phyloP scores from a whole-genome alignment of 2,888 invertebrate species.

The Penaeus monodon region DNA sequence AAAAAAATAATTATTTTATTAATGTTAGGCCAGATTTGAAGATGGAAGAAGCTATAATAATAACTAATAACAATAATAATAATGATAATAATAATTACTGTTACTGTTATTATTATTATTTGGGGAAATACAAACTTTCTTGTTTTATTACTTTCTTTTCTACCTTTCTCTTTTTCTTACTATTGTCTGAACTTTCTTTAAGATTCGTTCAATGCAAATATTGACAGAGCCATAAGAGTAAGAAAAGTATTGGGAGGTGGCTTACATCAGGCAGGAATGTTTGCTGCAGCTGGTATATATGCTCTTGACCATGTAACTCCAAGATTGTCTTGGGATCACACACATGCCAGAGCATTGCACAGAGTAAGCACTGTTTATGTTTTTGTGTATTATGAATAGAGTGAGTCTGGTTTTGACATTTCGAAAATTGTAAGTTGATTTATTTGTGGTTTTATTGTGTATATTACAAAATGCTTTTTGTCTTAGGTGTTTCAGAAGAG shows the following conservation, averaged over 20 bases:
- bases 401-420: not conserved
- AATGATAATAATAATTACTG: too few species aligned
- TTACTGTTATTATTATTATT: too few species aligned
- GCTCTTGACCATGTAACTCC: conserved; percentile 81
- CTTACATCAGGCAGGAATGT: conserved; percentile 90
- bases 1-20: too few species aligned
- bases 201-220: not conserved
- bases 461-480: not conserved
- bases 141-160: not conserved
- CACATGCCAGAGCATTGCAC: conserved; percentile 78
- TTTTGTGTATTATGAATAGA: not conserved
- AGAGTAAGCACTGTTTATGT: conserved; percentile 73
- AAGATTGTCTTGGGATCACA: conserved; percentile 81
- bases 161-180: too few species aligned
- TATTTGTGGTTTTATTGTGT: not conserved
- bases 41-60: too few species aligned
- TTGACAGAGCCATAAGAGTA: conserved; percentile 79
- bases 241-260: conserved; percentile 93
- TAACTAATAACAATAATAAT: too few species aligned
- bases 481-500: conserved; percentile 69
- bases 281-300: conserved; percentile 90
- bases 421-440: not conserved
- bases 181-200: not conserved
- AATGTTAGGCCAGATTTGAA: too few species aligned
- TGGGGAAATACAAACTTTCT: too few species aligned